Evolutionary conservation across 1,140 invertebrate species (phyloP), one percentile per base, ranked within the genome.

Genomic region (Leptopilina boulardi): DNA sequence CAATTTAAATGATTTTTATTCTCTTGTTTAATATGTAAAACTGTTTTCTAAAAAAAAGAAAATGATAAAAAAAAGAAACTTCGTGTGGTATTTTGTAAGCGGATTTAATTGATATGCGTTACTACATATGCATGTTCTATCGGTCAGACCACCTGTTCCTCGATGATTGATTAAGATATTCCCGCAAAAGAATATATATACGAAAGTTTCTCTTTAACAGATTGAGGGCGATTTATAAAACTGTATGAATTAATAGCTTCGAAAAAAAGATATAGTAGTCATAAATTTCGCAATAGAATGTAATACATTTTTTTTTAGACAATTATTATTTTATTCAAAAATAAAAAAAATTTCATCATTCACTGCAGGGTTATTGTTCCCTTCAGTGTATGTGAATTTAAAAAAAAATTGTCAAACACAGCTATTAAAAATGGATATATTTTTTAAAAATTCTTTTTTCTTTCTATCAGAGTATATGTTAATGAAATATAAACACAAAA

Each of bases 401-500:
- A n/a, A n/a, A n/a, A n/a, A n/a, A n/a, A n/a, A n/a, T n/a, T n/a
- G n/a, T n/a, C n/a, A n/a, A n/a, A n/a, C n/a, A n/a, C n/a, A n/a
- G n/a, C n/a, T n/a, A n/a, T n/a, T n/a, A 30, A 30, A 30, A 30
- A 30, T 30, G 2, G 26, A 38, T 38, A 38, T 38, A 38, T 38
- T 38, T 9, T 38, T 1, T 6, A 34, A 9, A n/a, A n/a, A n/a
- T n/a, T n/a, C n/a, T 38, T 38, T 38, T 6, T 38, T 38, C 34
- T 0, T 38, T 9, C 34, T 8, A 9, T 38, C n/a, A 9, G 34
- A 38, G 26, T 30, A n/a, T 30, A 66, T 66, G 10, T 66, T 66
- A 30, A 66, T 66, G 26, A 30, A 66, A 66, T 66, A 66, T 66
- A 66, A 66, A 66, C 59, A 66, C 8, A n/a, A 66, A 66, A 66